Percentiles rank a stretch among this genome's conserved stretches.
These are phyloP conservation scores for Tetragnatha versicolor DNA, from an alignment of 1,140 invertebrate species.

Conservation along the genomic window DNA sequence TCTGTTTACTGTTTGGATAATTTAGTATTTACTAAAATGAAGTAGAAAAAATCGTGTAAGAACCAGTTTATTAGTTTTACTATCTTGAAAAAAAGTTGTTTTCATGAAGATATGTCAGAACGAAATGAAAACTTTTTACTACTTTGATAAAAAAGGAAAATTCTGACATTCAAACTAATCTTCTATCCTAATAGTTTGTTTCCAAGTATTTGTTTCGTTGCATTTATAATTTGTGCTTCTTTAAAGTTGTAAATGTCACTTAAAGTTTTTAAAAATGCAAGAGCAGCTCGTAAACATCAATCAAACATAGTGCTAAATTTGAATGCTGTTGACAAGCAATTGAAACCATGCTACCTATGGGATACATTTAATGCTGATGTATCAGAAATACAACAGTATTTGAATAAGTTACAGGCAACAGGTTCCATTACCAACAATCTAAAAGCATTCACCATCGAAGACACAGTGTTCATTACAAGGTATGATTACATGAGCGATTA, in stretches of 20 bases:
- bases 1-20: no score
- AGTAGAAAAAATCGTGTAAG: no score
- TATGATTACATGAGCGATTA: not conserved
- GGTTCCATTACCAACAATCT: not conserved
- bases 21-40: no score
- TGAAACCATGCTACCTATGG: constrained; percentile 46
- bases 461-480: constrained; percentile 16
- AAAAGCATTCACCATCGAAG: not conserved
- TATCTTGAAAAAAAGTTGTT: no score
- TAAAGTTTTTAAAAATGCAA: constrained; percentile 29
- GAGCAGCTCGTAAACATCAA: not conserved
- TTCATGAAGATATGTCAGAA: no score
- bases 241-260: not conserved
- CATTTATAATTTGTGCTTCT: no score
- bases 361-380: constrained; percentile 8
- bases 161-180: no score
- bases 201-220: no score
- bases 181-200: no score
- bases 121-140: no score
- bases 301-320: not conserved
- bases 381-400: constrained; percentile 5
- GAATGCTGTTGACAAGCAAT: constrained; percentile 15
- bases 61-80: no score
- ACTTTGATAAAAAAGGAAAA: no score
- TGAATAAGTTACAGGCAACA: not conserved